These are phyloP conservation scores for Cygnus buccinator DNA, from an alignment of 2,113 vertebrate genomes.

Conservation along the genomic window DNA sequence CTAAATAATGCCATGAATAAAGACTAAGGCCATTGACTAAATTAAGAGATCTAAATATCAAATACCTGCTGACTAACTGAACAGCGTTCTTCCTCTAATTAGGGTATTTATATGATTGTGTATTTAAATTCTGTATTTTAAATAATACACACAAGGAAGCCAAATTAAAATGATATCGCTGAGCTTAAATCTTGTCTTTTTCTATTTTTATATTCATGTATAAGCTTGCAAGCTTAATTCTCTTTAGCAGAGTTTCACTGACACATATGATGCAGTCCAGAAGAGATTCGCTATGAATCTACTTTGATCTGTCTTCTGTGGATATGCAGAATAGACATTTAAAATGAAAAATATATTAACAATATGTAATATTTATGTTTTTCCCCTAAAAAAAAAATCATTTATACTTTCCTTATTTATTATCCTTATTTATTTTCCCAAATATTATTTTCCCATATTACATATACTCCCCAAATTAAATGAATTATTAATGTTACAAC, in stretches of 20 bases:
- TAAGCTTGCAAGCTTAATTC: not conserved
- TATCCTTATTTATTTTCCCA: too few species aligned
- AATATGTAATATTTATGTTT: not conserved
- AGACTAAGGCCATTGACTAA: not conserved
- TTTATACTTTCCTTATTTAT: not conserved
- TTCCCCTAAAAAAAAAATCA: not conserved
- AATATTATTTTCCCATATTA: too few species aligned
- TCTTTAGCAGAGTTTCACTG: not conserved
- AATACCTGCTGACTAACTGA: not conserved
- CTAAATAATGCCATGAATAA: not conserved
- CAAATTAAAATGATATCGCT: not conserved
- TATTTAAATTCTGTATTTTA: not conserved
- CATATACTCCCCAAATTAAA: not conserved
- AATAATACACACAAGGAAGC: not conserved
- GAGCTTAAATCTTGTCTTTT: not conserved
- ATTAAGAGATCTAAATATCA: not conserved
- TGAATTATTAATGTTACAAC: not conserved
- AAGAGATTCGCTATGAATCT: not conserved
- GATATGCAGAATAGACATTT: not conserved
- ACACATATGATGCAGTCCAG: not conserved
- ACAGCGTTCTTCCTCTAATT: not conserved
- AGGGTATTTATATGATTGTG: not conserved
- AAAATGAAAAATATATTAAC: not conserved
- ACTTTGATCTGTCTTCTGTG: not conserved
- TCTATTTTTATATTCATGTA: not conserved